These are phyloP conservation scores for Scaptomyza graminum DNA, from an alignment of 1,140 invertebrate species.

Conservation along the genomic window DNA sequence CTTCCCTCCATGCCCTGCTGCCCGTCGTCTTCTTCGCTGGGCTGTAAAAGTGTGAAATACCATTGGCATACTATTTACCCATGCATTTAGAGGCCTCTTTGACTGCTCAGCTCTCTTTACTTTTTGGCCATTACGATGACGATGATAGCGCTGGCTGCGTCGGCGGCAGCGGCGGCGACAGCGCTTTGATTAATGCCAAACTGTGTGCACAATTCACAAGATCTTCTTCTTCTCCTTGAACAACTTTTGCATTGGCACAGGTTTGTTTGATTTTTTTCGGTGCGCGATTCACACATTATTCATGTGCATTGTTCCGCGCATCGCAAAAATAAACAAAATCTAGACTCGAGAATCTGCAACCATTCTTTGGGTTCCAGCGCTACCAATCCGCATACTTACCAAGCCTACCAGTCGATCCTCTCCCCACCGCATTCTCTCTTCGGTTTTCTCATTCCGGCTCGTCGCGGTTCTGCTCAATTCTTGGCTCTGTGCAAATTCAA, in stretches of 20 bases:
- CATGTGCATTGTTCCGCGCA: conserved; percentile 75
- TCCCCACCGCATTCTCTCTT: not conserved
- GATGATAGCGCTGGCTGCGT: conserved; percentile 16
- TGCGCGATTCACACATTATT: conserved; percentile 80
- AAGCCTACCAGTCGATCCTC: not conserved
- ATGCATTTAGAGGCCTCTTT: conserved; percentile 64
- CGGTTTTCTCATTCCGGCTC: too few relatives aligned
- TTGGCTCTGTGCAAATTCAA: conserved; percentile 69
- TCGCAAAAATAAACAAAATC: conserved; percentile 77
- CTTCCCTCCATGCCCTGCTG: conserved; percentile 36
- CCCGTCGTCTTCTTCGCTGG: conserved; percentile 36
- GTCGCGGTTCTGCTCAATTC: conserved; percentile 1
- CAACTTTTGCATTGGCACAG: conserved; percentile 47
- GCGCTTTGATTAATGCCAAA: conserved; percentile 79
- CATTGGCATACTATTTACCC: conserved; percentile 72
- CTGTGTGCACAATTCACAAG: conserved; percentile 61
- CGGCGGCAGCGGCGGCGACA: conserved; percentile 60
- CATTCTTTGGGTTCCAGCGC: conserved; percentile 61
- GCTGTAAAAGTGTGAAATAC: conserved; percentile 82
- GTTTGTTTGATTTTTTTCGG: conserved; percentile 59
- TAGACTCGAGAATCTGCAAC: conserved; percentile 80
- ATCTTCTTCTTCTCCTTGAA: conserved; percentile 31
- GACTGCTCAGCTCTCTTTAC: not conserved
- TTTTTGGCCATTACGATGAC: conserved; percentile 62
- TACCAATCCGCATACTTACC: conserved; percentile 36